Evolutionary conservation across 2,797 vertebrate genomes (phyloP).

Genomic region (Octomys mimax): DNA sequence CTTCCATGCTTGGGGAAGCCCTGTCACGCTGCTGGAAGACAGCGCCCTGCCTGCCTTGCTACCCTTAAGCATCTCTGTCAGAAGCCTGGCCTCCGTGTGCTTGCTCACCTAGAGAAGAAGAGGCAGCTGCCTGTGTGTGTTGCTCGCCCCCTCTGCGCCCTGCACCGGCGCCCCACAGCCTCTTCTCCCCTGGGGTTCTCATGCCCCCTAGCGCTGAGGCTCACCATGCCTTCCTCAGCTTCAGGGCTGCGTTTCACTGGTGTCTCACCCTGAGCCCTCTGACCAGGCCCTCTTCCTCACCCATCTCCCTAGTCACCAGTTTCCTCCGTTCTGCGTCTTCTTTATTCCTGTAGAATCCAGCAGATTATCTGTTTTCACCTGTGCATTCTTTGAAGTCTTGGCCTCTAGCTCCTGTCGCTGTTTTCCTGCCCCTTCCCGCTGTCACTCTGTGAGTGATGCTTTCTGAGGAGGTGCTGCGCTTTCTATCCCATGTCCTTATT

Average conservation of each 20-base stretch:
- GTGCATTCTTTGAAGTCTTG: background rate
- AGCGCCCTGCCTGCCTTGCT: background rate
- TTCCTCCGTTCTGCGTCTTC: background rate
- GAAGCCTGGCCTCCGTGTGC: background rate
- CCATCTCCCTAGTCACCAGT: background rate
- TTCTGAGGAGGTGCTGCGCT: rapidly evolving
- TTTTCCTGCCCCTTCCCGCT: background rate
- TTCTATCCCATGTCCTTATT: background rate
- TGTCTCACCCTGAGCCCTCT: background rate
- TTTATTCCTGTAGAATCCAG: background rate
- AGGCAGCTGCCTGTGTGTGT: rapidly evolving
- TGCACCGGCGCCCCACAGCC: rapidly evolving
- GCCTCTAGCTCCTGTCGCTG: background rate
- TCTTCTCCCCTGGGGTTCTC: background rate
- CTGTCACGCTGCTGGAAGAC: background rate
- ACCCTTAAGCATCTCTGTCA: background rate
- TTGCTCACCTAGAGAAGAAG: rapidly evolving
- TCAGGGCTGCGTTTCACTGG: background rate
- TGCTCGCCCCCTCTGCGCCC: background rate
- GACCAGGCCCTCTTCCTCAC: background rate
- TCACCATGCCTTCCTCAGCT: background rate
- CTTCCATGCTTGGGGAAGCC: background rate
- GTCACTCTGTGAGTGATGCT: rapidly evolving
- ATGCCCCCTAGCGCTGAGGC: background rate
- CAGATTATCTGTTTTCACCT: background rate